Conservation (phyloP, 1,140 invertebrate genomes). For the Drosophila subobscura region DNA sequence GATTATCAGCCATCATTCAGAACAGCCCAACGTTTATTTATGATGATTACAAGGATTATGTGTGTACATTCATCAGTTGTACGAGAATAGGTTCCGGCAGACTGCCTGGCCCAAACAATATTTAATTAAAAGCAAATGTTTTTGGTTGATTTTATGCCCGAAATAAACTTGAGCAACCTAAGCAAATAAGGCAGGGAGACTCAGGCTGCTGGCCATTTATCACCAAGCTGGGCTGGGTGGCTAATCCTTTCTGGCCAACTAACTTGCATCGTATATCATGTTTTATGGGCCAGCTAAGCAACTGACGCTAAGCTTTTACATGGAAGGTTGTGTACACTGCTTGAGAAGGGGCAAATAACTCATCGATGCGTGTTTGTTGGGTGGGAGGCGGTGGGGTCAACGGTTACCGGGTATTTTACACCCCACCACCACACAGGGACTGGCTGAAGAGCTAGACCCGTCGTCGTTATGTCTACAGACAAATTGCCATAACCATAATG, state of each 20-base stretch:
- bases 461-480: conserved; percentile 76
- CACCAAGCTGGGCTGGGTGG: conserved; percentile 40
- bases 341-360: conserved; percentile 62
- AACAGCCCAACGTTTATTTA: conserved; percentile 21
- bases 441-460: conserved; percentile 17
- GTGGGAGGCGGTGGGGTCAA: conserved; percentile 27
- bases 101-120: conserved; percentile 22
- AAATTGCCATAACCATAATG: conserved; percentile 82
- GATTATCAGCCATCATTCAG: too few relatives aligned
- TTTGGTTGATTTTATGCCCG: conserved; percentile 70
- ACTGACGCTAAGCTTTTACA: conserved; percentile 74
- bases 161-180: conserved; percentile 65
- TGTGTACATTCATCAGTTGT: conserved; percentile 23
- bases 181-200: conserved; percentile 59
- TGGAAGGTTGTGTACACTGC: conserved; percentile 23
- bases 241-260: conserved; percentile 78
- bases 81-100: background rate
- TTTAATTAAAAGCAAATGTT: conserved; percentile 81
- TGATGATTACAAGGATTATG: conserved; percentile 38
- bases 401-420: conserved; percentile 75
- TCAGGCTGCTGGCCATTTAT: conserved; percentile 52
- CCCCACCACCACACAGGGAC: conserved; percentile 10
- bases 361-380: conserved; percentile 68
- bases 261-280: conserved; percentile 75
- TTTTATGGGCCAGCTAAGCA: conserved; percentile 79